Base-by-base conservation (phyloP, 2,113 vertebrate genomes). In the Parotia lawesii region DNA sequence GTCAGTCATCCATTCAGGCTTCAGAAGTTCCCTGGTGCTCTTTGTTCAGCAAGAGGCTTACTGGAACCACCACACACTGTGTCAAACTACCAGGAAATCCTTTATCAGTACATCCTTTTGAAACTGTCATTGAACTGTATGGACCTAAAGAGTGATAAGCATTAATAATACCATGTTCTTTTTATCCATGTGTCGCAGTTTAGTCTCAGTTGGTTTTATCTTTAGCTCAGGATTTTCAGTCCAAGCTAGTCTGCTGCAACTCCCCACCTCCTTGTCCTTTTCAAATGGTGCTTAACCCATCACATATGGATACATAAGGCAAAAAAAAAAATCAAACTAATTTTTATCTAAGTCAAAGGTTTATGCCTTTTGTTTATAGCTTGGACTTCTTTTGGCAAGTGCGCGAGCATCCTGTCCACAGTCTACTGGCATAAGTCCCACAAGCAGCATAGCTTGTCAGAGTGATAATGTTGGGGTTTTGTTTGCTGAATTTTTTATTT, bases 81-180 rank as follows among this genome's bases (percentile, higher is more conserved):
- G 96, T 96, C 96, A 93, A 94, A 96, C 94, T 96, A 92, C 70
- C 85, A 85, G 89, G 93, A 96, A 96, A 96, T 94, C 94, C 85
- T 97, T 96, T 98, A 97, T 97, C 97, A 89, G 96, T 64, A 64
- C 87, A 91, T 94, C 91, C 97, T 94, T 97, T 97, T 97, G 93
- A 97, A 97, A 96, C 82, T 94, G 96, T 96, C 96, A 96, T 89
- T 97, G 97, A 97, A 96, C 89, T 95, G 57, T 75, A 88, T 70
- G 94, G 93, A 95, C 97, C 92, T 94, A 90, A 97, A 95, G 58
- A 96, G 78, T 90, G 96, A 98, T 97, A 97, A 97, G 96, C 94
- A 95, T 94, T 97, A 97, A 91, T 97, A 96, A 97, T 73, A 88
- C 69, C 14, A 2, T 90, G 79, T 93, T 94, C 88, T 81, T 97